Percentiles rank a stretch among this genome's conserved stretches.
phyloP scores from a whole-genome alignment of 2,888 invertebrate species.

The Netelia melanura region DNA sequence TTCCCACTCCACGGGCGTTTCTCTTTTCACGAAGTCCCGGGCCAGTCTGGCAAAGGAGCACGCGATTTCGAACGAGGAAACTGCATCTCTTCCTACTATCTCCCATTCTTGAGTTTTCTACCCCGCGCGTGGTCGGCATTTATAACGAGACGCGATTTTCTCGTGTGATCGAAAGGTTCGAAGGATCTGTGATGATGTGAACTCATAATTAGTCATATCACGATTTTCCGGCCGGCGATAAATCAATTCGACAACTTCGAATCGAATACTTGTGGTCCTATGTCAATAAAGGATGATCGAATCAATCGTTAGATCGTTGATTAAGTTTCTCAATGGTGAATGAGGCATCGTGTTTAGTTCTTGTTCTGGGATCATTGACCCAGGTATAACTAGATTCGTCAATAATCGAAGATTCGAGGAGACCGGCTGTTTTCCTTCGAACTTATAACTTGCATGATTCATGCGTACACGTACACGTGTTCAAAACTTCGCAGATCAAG shows the following conservation, averaged over 20 bases:
- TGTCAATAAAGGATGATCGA: too few species aligned
- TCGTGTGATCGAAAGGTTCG: constrained; percentile 47
- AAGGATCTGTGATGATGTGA: constrained; percentile 42
- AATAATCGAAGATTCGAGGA: background rate
- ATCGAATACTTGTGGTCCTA: too few species aligned
- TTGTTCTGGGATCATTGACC: too few species aligned
- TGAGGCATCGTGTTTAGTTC: too few species aligned
- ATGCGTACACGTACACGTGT: background rate
- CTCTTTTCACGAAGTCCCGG: constrained; percentile 43
- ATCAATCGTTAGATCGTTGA: too few species aligned
- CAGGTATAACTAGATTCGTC: background rate
- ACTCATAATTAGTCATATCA: background rate
- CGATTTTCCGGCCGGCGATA: too few species aligned
- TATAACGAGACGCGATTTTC: constrained; percentile 36
- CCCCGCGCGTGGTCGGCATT: constrained; percentile 64
- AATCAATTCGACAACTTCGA: too few species aligned
- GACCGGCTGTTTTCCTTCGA: background rate
- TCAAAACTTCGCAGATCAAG: constrained; percentile 10
- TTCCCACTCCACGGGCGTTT: constrained; percentile 21
- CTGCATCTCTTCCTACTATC: constrained; percentile 25
- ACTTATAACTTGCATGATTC: background rate
- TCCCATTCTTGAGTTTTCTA: constrained; percentile 32
- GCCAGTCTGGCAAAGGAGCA: constrained; percentile 22
- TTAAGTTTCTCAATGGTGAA: too few species aligned
- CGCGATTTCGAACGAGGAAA: constrained; percentile 52